Conservation (phyloP, 2,888 invertebrate species). For the Synergus gifuensis region DNA sequence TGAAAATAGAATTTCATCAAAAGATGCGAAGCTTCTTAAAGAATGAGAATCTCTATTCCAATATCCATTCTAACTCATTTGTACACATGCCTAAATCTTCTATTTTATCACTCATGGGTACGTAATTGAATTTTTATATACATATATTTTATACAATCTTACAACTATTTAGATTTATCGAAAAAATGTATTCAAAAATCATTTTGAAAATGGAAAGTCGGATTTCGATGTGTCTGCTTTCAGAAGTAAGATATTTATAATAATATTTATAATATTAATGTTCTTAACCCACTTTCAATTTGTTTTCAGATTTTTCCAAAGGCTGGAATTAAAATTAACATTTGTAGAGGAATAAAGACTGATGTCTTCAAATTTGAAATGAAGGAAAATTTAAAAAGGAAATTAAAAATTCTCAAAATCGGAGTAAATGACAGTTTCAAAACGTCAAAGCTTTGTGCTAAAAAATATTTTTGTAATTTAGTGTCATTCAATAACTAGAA, state of each 20-base stretch:
- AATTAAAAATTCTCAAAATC: too few species aligned
- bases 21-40: conserved; percentile 85
- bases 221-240: background rate
- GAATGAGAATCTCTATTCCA: conserved; percentile 83
- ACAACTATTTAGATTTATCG: background rate
- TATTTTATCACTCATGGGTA: conserved; percentile 74
- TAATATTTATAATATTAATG: too few species aligned
- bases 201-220: background rate
- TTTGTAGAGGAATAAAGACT: background rate
- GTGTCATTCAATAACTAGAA: too few species aligned
- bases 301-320: background rate
- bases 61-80: conserved; percentile 81
- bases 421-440: too few species aligned
- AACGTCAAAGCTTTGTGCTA: too few species aligned
- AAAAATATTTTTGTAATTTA: too few species aligned
- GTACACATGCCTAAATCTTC: conserved; percentile 79
- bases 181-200: background rate
- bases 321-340: background rate
- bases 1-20: conserved; percentile 83
- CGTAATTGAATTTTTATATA: conserved; percentile 50
- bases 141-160: background rate
- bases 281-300: background rate
- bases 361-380: background rate
- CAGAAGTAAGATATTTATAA: too few species aligned
- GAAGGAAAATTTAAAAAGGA: too few species aligned